Base-by-base conservation (phyloP, 2,113 vertebrate species). In the Heliornis fulica region DNA sequence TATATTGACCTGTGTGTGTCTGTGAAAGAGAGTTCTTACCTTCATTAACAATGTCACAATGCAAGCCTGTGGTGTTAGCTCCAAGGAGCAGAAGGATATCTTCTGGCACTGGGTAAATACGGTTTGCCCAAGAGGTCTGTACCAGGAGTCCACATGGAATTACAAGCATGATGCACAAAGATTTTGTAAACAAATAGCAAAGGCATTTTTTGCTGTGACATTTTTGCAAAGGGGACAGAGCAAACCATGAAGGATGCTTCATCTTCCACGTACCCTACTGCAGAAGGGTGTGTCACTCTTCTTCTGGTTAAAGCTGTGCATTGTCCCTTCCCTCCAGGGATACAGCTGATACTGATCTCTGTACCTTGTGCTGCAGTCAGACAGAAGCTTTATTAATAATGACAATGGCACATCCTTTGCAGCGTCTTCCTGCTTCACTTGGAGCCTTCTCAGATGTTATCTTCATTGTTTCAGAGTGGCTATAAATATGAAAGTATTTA, bases 381-480 rank as follows among this genome's bases (percentile, higher is more conserved):
- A 93, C 72, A 93, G 77, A 90, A 77, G 51, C 34, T 95, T 93
- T 96, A 92, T 94, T 93, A 95, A 87, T 89, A 95, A 96, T 90
- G 93, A 96, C 94, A 97, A 95, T 93, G 32, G 89, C 60, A 95
- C 56, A 91, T 96, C 93, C 95, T 96, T 79, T 94, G 83, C 91
- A 92, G 69, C 0, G 22, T 96, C 96, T 97, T 97, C 96, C 95
- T 96, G 94, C 89, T 95, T 96, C 74, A 56, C 68, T 95, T 85
- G 90, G 94, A 97, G 86, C 75, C 65, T 97, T 83, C 87, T 94
- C 54, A 90, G 94, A 97, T 97, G 29, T 95, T 95, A 97, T 97
- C 95, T 95, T 61, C 84, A 95, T 97, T 97, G 93, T 97, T 97
- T 87, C 29, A 3, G 38, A 53, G 79, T 46, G 56, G 40, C 94